phyloP scores from a whole-genome alignment of 1,140 invertebrate species.

The Ectropis grisescens region DNA sequence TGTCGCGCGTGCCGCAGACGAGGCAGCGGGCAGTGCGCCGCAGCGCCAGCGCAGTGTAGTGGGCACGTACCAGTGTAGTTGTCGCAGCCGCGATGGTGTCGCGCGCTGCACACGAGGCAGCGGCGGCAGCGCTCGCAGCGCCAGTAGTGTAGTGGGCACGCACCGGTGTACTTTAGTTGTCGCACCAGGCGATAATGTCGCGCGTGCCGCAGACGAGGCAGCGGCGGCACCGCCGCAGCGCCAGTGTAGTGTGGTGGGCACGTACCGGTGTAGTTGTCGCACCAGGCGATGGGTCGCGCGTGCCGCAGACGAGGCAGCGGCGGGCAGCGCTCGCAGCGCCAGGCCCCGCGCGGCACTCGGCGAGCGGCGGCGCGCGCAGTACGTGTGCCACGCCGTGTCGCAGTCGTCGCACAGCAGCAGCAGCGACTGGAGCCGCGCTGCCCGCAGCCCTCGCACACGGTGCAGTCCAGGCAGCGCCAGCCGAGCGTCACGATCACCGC shows the following conservation, averaged over 20 bases:
- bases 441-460: slow-evolving; percentile 99
- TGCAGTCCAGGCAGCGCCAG: slow-evolving; percentile 99
- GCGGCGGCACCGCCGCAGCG: slow-evolving; percentile 94
- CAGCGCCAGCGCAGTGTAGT: no score
- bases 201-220: slow-evolving; percentile 96
- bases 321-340: slow-evolving; percentile 98
- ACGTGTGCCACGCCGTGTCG: slow-evolving; percentile 99
- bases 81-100: slow-evolving; percentile 73
- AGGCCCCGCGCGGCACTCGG: slow-evolving; percentile 87
- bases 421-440: slow-evolving; percentile 91
- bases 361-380: slow-evolving; percentile 97
- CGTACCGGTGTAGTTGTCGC: slow-evolving; percentile 54
- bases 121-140: slow-evolving; percentile 97
- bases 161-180: no score
- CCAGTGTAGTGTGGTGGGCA: no score
- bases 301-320: slow-evolving; percentile 92
- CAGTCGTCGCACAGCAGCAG: slow-evolving; percentile 98
- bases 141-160: no score
- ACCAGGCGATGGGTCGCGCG: slow-evolving; percentile 78
- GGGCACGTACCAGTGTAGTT: slow-evolving; percentile 54
- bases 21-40: slow-evolving; percentile 93
- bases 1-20: slow-evolving; percentile 92
- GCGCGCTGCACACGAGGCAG: slow-evolving; percentile 94
- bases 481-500: slow-evolving; percentile 91
- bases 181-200: slow-evolving; percentile 71